These are phyloP conservation scores for Anarrhichthys ocellatus DNA, from an alignment of 2,113 vertebrate species.

Conservation along the genomic window DNA sequence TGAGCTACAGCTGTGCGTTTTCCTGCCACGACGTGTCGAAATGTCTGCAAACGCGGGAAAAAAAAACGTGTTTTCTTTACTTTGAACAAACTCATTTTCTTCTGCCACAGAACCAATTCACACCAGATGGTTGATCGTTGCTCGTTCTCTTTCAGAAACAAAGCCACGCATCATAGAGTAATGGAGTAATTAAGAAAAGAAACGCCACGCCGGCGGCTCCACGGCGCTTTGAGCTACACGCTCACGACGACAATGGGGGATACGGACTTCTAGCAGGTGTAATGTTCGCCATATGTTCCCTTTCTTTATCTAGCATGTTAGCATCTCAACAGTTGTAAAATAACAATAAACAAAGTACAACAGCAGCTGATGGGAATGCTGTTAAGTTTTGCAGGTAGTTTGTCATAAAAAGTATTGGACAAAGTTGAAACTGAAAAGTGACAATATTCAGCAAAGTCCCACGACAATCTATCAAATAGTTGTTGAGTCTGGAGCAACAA, in stretches of 20 bases:
- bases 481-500: not conserved
- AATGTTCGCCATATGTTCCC: not conserved
- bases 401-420: not conserved
- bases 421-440: not conserved
- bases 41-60: not conserved
- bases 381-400: not conserved
- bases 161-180: not conserved
- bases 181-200: not conserved
- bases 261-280: not conserved
- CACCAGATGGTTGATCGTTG: not conserved
- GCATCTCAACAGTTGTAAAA: not conserved
- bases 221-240: not conserved
- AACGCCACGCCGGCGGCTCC: not conserved
- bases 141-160: not conserved
- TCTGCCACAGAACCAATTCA: not conserved
- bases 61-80: not conserved
- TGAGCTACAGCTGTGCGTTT: constrained; percentile 4
- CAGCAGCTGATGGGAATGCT: not conserved
- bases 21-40: not conserved
- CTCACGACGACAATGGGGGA: not conserved
- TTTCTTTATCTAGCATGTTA: not conserved
- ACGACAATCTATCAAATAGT: not conserved
- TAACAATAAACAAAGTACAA: not conserved
- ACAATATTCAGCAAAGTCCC: not conserved
- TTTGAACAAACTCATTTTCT: not conserved